Percentiles rank a stretch among this genome's conserved stretches.
These are phyloP conservation scores for Peromyscus polionotus DNA, from an alignment of 2,113 vertebrate species.

Conservation along the genomic window DNA sequence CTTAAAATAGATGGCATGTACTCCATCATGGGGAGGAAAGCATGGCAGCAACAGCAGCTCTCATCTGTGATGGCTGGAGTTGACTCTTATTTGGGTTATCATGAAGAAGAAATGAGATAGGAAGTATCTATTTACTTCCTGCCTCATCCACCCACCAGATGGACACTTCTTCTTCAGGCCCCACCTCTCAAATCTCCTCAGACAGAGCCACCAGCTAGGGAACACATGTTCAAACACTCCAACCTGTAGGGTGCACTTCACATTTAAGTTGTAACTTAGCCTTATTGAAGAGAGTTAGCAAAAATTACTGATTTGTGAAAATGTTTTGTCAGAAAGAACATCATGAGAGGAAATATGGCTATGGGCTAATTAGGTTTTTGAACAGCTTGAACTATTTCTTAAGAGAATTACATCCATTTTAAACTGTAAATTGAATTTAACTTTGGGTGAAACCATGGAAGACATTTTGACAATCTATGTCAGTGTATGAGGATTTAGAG, in stretches of 20 bases:
- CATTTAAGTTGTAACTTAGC: not conserved
- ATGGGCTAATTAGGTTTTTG: not conserved
- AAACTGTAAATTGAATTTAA: slow-evolving; percentile 24
- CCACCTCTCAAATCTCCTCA: not conserved
- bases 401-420: not conserved
- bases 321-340: not conserved
- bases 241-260: too few relatives aligned
- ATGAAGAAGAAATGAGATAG: not conserved
- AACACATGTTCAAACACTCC: not conserved
- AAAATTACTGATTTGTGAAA: not conserved
- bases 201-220: too few relatives aligned
- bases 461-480: not conserved
- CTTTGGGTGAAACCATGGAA: not conserved
- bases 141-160: too few relatives aligned
- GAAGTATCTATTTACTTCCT: too few relatives aligned
- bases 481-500: not conserved
- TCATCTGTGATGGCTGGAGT: not conserved
- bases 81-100: not conserved
- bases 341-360: not conserved
- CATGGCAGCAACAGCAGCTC: too few relatives aligned
- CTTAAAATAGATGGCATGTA: not conserved
- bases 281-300: slow-evolving; percentile 26
- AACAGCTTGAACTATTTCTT: not conserved
- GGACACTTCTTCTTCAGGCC: not conserved
- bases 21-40: not conserved